Evolutionary conservation across 2,113 vertebrate genomes (phyloP).

Genomic region (Mormoops blainvillei): DNA sequence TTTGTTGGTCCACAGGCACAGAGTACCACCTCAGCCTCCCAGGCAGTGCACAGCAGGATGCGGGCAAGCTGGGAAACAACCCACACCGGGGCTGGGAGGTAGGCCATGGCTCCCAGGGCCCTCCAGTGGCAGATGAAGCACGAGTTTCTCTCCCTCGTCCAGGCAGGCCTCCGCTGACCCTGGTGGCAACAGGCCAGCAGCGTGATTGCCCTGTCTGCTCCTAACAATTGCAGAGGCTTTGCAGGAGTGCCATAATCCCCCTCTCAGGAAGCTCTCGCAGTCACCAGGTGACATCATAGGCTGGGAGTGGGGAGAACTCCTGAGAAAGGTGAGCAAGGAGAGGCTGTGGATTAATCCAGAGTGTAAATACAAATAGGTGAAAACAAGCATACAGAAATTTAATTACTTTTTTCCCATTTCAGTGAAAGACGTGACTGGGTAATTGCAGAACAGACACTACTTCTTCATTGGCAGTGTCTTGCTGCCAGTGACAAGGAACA

Average conservation of each 20-base stretch:
- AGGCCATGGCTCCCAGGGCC: background rate
- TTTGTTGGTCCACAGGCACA: rapidly evolving
- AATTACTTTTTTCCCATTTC: background rate
- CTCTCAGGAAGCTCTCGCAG: background rate
- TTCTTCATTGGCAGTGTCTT: background rate
- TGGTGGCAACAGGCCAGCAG: background rate
- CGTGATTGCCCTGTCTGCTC: background rate
- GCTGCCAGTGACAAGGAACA: background rate
- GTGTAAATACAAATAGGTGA: background rate
- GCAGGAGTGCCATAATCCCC: background rate
- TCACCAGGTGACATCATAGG: background rate
- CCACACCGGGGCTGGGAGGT: background rate
- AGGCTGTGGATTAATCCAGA: background rate
- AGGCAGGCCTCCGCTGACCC: background rate
- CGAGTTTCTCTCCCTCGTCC: background rate
- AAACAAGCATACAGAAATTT: background rate
- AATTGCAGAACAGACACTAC: background rate
- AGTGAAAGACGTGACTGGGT: background rate
- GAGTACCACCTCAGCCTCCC: background rate
- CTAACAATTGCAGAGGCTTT: background rate
- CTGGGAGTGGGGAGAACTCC: background rate
- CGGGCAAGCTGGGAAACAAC: background rate
- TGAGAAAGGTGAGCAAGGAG: background rate
- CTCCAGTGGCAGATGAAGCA: background rate
- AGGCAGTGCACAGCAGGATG: background rate